Conservation (phyloP, 2,888 invertebrate genomes). For the Teleiodes luculella region DNA sequence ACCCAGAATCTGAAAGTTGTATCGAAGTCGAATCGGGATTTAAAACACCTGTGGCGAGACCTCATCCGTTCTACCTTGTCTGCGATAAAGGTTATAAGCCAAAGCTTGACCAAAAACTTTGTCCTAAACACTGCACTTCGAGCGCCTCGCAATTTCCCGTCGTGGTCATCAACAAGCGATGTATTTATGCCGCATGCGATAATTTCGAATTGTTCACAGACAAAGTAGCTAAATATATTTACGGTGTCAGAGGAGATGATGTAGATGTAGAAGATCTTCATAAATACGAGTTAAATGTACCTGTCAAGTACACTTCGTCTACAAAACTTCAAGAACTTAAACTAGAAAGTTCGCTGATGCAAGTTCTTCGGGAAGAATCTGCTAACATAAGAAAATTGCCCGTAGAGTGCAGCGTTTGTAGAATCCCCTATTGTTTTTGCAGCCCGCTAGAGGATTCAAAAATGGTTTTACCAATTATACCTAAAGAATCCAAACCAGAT, state of each 20-base stretch:
- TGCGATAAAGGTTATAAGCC: slow-evolving; percentile 54
- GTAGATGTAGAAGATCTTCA: slow-evolving; percentile 46
- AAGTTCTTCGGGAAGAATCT: slow-evolving; percentile 55
- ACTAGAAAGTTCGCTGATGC: slow-evolving; percentile 58
- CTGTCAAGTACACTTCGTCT: slow-evolving; percentile 43
- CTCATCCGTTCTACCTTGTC: slow-evolving; percentile 59
- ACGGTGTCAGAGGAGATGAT: slow-evolving; percentile 45
- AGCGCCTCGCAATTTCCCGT: slow-evolving; percentile 58
- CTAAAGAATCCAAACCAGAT: background rate
- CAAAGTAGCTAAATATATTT: slow-evolving; percentile 48
- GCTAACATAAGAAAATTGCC: slow-evolving; percentile 43
- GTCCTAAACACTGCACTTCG: slow-evolving; percentile 53
- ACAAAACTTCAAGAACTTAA: slow-evolving; percentile 46
- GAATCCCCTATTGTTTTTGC: slow-evolving; percentile 50
- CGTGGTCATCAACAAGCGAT: slow-evolving; percentile 57
- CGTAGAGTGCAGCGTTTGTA: slow-evolving; percentile 44
- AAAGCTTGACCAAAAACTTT: slow-evolving; percentile 45
- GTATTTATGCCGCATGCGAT: slow-evolving; percentile 62
- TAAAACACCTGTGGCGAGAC: slow-evolving; percentile 43
- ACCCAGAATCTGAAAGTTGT: slow-evolving; percentile 51
- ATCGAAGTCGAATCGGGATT: slow-evolving; percentile 40
- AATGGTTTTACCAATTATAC: slow-evolving; percentile 13
- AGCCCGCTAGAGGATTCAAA: slow-evolving; percentile 30
- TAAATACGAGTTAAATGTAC: slow-evolving; percentile 45
- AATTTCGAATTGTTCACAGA: slow-evolving; percentile 53